Percentiles rank a stretch among this genome's conserved stretches.
phyloP scores from a whole-genome alignment of 2,113 vertebrate genomes.

The Hippopotamus amphibius region DNA sequence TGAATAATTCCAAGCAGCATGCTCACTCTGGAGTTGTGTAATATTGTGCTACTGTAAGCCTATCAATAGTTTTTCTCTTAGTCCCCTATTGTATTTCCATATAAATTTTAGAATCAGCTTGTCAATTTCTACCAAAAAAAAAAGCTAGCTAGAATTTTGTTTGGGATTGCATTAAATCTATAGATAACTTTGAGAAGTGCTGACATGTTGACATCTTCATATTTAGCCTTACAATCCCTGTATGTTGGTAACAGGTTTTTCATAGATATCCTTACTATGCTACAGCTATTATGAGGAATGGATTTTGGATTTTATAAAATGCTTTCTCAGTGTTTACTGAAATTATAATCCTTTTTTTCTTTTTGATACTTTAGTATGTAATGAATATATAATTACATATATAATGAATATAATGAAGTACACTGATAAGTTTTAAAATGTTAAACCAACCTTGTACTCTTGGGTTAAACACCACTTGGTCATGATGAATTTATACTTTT shows the following conservation, averaged over 20 bases:
- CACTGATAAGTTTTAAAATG: slow-evolving; percentile 8
- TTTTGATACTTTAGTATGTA: neutral
- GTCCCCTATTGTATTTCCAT: neutral
- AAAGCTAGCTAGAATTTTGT: neutral
- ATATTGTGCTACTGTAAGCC: neutral
- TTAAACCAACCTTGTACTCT: neutral
- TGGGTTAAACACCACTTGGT: neutral
- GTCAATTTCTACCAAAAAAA: neutral
- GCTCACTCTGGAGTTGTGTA: neutral
- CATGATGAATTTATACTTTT: neutral
- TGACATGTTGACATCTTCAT: neutral
- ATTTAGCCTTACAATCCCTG: neutral
- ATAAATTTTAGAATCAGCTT: neutral
- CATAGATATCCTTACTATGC: neutral
- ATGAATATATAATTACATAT: too few species aligned
- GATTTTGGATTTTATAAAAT: neutral
- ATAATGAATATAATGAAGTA: neutral
- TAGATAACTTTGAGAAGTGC: neutral
- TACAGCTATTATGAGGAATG: neutral
- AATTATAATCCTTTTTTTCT: neutral
- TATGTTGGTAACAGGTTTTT: neutral
- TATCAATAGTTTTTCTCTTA: neutral
- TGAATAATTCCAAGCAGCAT: neutral
- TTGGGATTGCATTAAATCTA: neutral
- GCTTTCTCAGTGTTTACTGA: neutral